Conservation (phyloP, 2,888 invertebrate species). For the Acrobasis suavella region DNA sequence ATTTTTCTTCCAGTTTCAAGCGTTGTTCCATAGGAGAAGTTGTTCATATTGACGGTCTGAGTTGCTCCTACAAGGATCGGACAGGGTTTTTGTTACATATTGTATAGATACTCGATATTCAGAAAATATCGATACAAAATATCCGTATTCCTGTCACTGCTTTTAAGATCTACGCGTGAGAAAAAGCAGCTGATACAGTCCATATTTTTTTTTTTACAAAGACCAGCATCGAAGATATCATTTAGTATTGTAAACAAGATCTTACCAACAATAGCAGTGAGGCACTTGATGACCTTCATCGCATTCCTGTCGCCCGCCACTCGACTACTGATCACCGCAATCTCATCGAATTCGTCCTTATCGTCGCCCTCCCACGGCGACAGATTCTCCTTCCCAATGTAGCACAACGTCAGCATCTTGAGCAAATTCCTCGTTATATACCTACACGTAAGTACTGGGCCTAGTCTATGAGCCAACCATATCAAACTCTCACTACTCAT, state of each 20-base stretch:
- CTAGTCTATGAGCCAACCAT: constrained; percentile 96
- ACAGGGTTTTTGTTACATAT: too few relatives aligned
- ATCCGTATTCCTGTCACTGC: too few relatives aligned
- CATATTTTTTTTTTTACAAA: too few relatives aligned
- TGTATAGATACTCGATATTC: too few relatives aligned
- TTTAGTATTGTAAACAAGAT: constrained; percentile 21
- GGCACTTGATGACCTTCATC: constrained; percentile 93
- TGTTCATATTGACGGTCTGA: too few relatives aligned
- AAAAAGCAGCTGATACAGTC: too few relatives aligned
- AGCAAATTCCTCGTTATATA: constrained; percentile 95
- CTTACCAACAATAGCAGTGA: constrained; percentile 92
- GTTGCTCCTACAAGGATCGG: too few relatives aligned
- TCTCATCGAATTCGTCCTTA: constrained; percentile 79
- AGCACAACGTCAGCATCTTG: constrained; percentile 96
- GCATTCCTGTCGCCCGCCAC: constrained; percentile 92
- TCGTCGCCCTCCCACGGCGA: constrained; percentile 70
- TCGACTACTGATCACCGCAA: constrained; percentile 84
- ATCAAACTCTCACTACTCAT: constrained; percentile 94
- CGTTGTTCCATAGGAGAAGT: too few relatives aligned
- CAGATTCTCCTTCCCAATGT: constrained; percentile 91
- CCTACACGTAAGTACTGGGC: constrained; percentile 96
- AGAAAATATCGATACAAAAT: too few relatives aligned
- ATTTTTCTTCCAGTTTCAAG: too few relatives aligned
- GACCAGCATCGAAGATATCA: too few relatives aligned
- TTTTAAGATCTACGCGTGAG: too few relatives aligned